Percentiles rank a stretch among this genome's conserved stretches.
These are phyloP conservation scores for Ceratosolen fusciceps DNA, from an alignment of 1,140 invertebrate species.

Conservation along the genomic window DNA sequence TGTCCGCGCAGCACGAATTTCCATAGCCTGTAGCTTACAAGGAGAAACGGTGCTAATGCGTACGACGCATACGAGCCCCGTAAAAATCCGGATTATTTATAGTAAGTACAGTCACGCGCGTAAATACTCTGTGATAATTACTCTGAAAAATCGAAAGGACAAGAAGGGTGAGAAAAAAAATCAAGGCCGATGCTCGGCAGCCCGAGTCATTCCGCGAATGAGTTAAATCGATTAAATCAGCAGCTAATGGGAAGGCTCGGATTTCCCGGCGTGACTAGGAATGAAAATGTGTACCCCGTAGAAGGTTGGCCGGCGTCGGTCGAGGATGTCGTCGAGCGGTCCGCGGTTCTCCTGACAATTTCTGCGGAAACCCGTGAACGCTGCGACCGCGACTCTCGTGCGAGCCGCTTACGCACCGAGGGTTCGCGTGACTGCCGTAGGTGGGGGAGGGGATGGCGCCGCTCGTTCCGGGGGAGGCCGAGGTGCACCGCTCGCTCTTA, in stretches of 20 bases:
- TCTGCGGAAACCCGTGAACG: slow-evolving; percentile 35
- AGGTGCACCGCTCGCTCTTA: too few species aligned
- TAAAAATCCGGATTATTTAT: background rate
- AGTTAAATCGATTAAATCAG: background rate
- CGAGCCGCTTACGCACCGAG: background rate
- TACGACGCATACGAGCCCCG: background rate
- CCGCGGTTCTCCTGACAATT: slow-evolving; percentile 28
- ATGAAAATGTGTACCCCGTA: too few species aligned
- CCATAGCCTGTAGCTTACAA: too few species aligned
- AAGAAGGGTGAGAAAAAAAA: background rate
- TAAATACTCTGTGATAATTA: background rate
- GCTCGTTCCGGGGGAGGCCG: too few species aligned
- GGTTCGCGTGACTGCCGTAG: background rate
- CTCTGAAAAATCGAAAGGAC: background rate
- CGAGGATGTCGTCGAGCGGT: background rate
- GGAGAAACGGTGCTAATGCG: too few species aligned
- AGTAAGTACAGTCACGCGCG: background rate
- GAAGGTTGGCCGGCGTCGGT: background rate
- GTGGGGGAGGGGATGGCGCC: background rate
- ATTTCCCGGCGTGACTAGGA: too few species aligned
- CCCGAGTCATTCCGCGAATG: background rate
- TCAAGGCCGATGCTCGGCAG: background rate
- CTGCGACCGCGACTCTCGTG: background rate
- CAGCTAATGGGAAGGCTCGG: too few species aligned
- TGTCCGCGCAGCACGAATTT: too few species aligned